Evolutionary conservation across 1,140 invertebrate genomes (phyloP).

Genomic region (Aphidius ervi): DNA sequence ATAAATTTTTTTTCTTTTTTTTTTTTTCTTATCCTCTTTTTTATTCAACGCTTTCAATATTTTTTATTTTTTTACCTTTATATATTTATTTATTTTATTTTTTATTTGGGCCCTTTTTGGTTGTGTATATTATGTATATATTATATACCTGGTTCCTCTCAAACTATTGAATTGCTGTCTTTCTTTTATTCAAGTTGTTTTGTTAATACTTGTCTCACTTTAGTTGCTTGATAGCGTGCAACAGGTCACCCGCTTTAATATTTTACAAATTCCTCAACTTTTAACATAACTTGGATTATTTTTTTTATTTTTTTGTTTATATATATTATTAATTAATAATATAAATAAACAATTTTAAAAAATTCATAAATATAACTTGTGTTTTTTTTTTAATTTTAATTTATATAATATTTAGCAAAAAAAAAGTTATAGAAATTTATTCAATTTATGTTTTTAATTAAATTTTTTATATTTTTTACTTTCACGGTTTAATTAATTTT

Average conservation of each 20-base stretch:
- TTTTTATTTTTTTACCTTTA: not conserved
- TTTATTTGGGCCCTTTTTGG: slow-evolving; percentile 22
- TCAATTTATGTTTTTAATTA: too few relatives aligned
- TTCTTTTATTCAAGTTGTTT: not conserved
- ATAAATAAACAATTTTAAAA: too few relatives aligned
- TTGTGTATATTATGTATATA: not conserved
- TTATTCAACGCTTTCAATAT: not conserved
- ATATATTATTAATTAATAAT: too few relatives aligned
- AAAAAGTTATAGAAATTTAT: too few relatives aligned
- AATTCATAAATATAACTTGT: too few relatives aligned
- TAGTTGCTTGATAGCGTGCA: slow-evolving; percentile 16
- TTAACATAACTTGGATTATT: not conserved
- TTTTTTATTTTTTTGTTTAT: not conserved
- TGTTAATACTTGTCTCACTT: slow-evolving; percentile 1
- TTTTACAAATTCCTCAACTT: slow-evolving; percentile 8
- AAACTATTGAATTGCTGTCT: slow-evolving; percentile 14
- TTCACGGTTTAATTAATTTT: too few relatives aligned
- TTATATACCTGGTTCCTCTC: not conserved
- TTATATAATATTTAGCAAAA: too few relatives aligned
- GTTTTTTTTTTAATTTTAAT: too few relatives aligned
- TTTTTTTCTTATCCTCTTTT: slow-evolving; percentile 9
- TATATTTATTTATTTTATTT: slow-evolving; percentile 4
- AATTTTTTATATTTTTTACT: too few relatives aligned
- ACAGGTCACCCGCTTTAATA: slow-evolving; percentile 21
- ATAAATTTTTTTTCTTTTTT: slow-evolving; percentile 3